Evolutionary conservation across 2,113 vertebrate species (phyloP), one percentile per base, ranked within the genome.

Genomic region (Gila orcuttii): DNA sequence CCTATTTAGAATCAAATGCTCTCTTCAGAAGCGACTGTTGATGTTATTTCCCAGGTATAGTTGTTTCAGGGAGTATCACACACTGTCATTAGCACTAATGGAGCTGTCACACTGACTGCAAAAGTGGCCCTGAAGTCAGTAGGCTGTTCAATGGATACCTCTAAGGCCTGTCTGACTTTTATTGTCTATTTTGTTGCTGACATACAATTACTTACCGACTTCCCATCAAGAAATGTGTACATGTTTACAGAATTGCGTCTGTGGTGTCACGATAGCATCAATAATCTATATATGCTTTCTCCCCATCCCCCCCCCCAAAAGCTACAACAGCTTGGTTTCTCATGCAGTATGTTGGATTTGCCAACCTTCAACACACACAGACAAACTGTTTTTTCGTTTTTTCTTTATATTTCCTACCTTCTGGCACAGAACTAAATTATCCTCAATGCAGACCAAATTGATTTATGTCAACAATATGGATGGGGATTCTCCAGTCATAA

Each of bases 81-180:
- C 88, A 89, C 91, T 93, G 90, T 92, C 88, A 93, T 94, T 93
- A 93, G 79, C 87, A 52, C 91, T 93, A 93, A 94, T 92, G 90
- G 21, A 93, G 91, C 92, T 93, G 93, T 94, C 93, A 93, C 8
- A 55, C 81, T 86, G 90, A 88, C 83, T 83, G 71, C 90, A 86
- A 83, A 83, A 86, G 52, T 85, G 87, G 81, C 62, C 85, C 68
- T 66, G 45, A 66, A 87, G 85, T 52, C n/a, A 88, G 39, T 71
- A 79, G 74, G 79, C 80, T 85, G 60, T 78, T 82, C 83, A 39
- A 39, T 59, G 31, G 85, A 60, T 50, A 31, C 87, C 86, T 88
- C 82, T 88, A 84, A 88, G 52, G 47, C 79, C 83, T 77, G 82
- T 88, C 82, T 85, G 84, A 75, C 83, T 87, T 83, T 78, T 86